Evolutionary conservation across 1,140 invertebrate species (phyloP).

Genomic region (Papilio helenus): DNA sequence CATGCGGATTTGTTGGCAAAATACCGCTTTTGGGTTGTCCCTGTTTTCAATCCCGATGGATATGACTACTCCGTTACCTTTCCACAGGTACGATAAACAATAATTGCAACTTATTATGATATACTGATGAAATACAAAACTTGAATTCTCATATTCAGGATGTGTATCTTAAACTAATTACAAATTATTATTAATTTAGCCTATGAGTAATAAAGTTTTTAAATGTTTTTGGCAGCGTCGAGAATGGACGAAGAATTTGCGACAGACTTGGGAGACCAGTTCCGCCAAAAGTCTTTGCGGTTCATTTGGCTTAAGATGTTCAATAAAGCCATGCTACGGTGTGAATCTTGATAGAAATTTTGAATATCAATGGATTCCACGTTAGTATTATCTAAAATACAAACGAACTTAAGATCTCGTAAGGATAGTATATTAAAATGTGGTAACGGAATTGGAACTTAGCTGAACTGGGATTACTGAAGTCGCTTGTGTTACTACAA

Average conservation of each 20-base stretch:
- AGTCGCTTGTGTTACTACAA: neutral
- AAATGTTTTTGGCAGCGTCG: conserved; percentile 51
- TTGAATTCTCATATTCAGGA: too few relatives aligned
- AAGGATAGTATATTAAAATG: neutral
- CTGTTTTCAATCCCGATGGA: conserved; percentile 89
- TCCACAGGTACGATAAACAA: conserved; percentile 59
- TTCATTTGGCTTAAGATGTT: conserved; percentile 63
- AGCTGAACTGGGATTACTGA: too few relatives aligned
- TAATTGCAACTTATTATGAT: neutral
- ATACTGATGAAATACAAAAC: too few relatives aligned
- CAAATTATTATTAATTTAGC: neutral
- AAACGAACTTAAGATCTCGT: neutral
- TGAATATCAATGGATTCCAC: conserved; percentile 78
- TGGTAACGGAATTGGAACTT: neutral
- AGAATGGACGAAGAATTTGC: conserved; percentile 74
- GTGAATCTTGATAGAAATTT: conserved; percentile 77
- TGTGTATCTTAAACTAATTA: too few relatives aligned
- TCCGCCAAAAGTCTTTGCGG: conserved; percentile 61
- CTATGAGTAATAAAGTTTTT: neutral
- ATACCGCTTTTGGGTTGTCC: conserved; percentile 84
- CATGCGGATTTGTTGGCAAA: conserved; percentile 65
- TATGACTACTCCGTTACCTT: conserved; percentile 86
- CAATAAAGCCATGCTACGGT: conserved; percentile 68
- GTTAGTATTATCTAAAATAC: conserved; percentile 46
- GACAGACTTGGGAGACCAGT: conserved; percentile 68